A percentile compares a stretch with the other conserved stretches of the same genome.
phyloP scores from a whole-genome alignment of 2,113 vertebrate genomes.

The Ellobius talpinus region DNA sequence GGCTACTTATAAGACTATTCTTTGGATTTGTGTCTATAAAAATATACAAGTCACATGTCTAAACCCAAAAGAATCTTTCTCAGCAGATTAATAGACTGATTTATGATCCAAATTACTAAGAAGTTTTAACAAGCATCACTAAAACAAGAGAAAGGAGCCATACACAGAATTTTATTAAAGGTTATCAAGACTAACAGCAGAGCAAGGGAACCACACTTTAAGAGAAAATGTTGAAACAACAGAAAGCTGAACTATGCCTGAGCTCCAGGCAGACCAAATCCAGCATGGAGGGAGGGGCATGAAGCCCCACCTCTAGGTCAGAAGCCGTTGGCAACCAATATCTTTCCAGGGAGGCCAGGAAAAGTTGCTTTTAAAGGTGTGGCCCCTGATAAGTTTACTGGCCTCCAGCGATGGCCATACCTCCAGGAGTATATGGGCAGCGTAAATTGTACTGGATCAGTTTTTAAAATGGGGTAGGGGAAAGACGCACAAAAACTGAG shows the following conservation, averaged over 20 bases:
- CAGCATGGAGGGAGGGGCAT: neutral
- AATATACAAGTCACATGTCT: neutral
- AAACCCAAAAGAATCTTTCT: neutral
- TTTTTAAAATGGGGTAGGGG: neutral
- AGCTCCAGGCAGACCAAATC: neutral
- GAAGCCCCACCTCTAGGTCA: neutral
- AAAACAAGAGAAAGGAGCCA: conserved; percentile 7
- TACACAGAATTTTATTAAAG: neutral
- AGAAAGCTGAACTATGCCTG: neutral
- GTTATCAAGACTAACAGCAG: conserved; percentile 51
- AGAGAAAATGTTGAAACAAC: conserved; percentile 62
- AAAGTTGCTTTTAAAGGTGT: neutral
- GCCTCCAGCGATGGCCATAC: neutral
- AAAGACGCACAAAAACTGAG: neutral
- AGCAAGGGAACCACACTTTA: neutral
- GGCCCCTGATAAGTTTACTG: neutral
- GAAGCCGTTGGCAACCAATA: neutral
- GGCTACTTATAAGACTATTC: conserved; percentile 13
- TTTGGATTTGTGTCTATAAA: conserved; percentile 61
- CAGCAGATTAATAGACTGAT: conserved; percentile 29
- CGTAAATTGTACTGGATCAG: neutral
- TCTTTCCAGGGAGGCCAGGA: neutral
- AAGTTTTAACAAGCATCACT: neutral
- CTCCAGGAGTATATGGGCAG: neutral
- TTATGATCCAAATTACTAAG: neutral